Evolutionary conservation across 2,113 vertebrate species (phyloP).

Genomic region (Pachyramphus minor): DNA sequence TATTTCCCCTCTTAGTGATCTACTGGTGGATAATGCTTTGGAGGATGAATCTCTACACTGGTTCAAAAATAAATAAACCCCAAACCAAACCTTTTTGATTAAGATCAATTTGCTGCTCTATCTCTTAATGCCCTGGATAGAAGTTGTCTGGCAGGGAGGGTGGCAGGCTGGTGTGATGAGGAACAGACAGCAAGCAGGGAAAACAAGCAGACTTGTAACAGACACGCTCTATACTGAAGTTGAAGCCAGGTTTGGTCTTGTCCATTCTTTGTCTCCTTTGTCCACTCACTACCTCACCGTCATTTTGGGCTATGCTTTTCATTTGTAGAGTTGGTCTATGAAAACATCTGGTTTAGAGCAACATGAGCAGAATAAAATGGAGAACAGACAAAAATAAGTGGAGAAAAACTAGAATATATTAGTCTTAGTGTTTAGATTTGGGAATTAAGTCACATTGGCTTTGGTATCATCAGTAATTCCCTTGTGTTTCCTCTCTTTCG

Average conservation of each 20-base stretch:
- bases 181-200: not conserved
- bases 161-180: not conserved
- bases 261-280: not conserved
- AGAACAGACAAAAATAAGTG: not conserved
- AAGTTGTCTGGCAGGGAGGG: rapidly evolving
- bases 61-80: not conserved
- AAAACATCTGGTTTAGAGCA: not conserved
- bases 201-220: not conserved
- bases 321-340: not conserved
- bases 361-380: not conserved
- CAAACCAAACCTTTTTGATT: not conserved
- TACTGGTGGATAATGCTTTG: not conserved
- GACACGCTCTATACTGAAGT: not conserved
- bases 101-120: not conserved
- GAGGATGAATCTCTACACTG: not conserved
- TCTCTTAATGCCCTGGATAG: not conserved
- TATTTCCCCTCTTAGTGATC: not conserved
- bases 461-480: not conserved
- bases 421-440: not conserved
- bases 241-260: not conserved
- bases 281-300: not conserved
- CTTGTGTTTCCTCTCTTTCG: not conserved
- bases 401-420: not conserved
- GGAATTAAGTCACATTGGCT: not conserved
- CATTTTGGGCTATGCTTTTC: not conserved